A percentile compares a stretch with the other conserved stretches of the same genome.
Conservation (phyloP, 2,797 vertebrate genomes). For the Syngnathus rostellatus region DNA sequence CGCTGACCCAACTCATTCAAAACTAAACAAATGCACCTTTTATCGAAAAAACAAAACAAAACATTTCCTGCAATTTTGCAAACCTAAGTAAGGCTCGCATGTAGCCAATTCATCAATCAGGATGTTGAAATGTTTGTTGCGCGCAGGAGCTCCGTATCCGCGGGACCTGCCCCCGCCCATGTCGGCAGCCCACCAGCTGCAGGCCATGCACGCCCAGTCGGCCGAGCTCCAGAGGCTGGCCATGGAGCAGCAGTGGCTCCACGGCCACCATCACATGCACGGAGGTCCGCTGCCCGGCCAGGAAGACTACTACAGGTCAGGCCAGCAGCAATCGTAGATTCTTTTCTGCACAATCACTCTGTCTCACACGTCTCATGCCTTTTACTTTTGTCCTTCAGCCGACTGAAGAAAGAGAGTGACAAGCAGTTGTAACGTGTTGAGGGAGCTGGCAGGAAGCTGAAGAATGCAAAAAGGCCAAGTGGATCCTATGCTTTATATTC, state of each 20-base stretch:
- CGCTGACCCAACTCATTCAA: too few species aligned
- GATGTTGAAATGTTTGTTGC: conserved; percentile 10
- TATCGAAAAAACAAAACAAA: too few species aligned
- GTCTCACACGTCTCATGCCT: background rate
- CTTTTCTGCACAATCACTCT: background rate
- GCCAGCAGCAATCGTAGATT: background rate
- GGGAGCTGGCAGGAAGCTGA: conserved; percentile 41
- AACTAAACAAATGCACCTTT: too few species aligned
- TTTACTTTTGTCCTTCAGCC: conserved; percentile 66
- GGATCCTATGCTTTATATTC: conserved; percentile 69
- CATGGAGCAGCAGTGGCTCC: conserved; percentile 99
- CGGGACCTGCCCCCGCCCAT: conserved; percentile 92
- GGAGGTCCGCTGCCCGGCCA: conserved; percentile 93
- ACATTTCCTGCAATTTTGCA: too few species aligned
- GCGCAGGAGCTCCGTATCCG: conserved; percentile 84
- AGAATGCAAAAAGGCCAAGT: conserved; percentile 66
- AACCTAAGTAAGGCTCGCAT: background rate
- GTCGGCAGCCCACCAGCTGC: conserved; percentile 96
- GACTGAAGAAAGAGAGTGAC: conserved; percentile 99
- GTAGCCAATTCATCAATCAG: background rate
- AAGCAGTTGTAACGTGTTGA: conserved; percentile 86
- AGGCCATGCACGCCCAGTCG: conserved; percentile 99
- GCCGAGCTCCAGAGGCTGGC: conserved; percentile 96
- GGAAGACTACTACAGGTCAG: conserved; percentile 99
- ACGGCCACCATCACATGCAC: conserved; percentile 97